phyloP scores from a whole-genome alignment of 2,888 invertebrate species.

The Germaria angustata region DNA sequence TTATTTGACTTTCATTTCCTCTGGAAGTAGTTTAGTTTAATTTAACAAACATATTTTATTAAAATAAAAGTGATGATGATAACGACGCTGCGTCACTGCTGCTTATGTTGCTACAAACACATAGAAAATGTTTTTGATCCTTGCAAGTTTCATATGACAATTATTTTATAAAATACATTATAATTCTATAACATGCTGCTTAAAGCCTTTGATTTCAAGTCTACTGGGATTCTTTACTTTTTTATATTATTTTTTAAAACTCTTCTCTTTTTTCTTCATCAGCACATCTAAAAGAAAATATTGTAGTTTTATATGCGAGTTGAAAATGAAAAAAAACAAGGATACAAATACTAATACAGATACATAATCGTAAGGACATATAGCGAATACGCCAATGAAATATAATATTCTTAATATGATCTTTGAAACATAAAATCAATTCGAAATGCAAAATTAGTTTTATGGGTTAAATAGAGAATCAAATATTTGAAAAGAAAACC shows the following conservation, averaged over 20 bases:
- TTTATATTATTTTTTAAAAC: neutral
- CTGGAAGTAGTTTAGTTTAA: slow-evolving; percentile 14
- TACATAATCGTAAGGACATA: neutral
- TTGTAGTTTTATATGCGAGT: no score
- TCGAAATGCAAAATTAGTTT: slow-evolving; percentile 34
- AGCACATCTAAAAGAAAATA: neutral
- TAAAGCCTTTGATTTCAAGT: slow-evolving; percentile 32
- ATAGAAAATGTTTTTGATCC: neutral
- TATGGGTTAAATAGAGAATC: slow-evolving; percentile 1
- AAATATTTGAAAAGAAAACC: neutral
- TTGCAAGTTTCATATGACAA: slow-evolving; percentile 64
- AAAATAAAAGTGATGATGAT: neutral
- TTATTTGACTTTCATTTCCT: neutral
- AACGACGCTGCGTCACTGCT: neutral
- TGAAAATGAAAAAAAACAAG: neutral
- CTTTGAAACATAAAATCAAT: neutral
- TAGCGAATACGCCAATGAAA: slow-evolving; percentile 8
- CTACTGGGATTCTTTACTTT: slow-evolving; percentile 25
- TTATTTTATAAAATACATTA: slow-evolving; percentile 53
- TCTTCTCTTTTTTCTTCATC: neutral
- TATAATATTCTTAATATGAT: slow-evolving; percentile 20
- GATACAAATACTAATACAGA: neutral
- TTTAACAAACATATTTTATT: neutral
- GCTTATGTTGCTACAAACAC: neutral
- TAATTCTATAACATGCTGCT: slow-evolving; percentile 51